Conservation (phyloP, 2,797 vertebrate species). For the Lepus oiostolus region DNA sequence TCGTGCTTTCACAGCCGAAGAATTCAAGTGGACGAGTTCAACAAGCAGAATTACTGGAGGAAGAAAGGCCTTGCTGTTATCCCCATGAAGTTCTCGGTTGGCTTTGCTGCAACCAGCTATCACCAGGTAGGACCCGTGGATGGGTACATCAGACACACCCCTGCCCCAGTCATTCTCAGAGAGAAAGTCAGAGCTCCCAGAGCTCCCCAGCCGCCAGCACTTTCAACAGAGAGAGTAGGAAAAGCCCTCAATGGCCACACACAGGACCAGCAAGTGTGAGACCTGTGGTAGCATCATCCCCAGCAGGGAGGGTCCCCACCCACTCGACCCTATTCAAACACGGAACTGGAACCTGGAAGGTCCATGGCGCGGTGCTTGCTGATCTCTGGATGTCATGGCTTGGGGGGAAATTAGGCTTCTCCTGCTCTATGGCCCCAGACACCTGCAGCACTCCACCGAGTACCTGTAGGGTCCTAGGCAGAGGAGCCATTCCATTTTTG, state of each 20-base stretch:
- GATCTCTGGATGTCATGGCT: not conserved
- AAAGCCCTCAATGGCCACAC: not conserved
- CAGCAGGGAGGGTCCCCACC: no score
- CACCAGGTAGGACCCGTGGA: slow-evolving; percentile 90
- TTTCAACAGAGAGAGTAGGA: not conserved
- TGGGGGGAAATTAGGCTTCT: not conserved
- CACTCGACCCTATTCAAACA: not conserved
- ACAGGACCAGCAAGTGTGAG: not conserved
- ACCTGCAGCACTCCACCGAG: accelerated
- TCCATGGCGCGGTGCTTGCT: not conserved
- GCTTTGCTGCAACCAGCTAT: slow-evolving; percentile 88
- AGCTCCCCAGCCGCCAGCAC: not conserved
- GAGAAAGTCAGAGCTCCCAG: not conserved
- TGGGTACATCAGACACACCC: not conserved
- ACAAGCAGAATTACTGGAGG: slow-evolving; percentile 93
- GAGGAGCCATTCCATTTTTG: not conserved
- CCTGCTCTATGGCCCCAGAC: not conserved
- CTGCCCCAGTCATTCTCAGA: not conserved
- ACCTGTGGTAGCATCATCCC: no score
- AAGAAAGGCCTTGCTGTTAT: slow-evolving; percentile 93
- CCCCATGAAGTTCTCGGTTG: slow-evolving; percentile 94
- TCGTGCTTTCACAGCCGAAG: slow-evolving; percentile 87
- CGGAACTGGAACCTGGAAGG: not conserved
- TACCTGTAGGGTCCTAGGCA: not conserved
- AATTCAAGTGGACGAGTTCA: slow-evolving; percentile 88